Conservation (phyloP, 2,113 vertebrate genomes). For the Neotragus pygmaeus region DNA sequence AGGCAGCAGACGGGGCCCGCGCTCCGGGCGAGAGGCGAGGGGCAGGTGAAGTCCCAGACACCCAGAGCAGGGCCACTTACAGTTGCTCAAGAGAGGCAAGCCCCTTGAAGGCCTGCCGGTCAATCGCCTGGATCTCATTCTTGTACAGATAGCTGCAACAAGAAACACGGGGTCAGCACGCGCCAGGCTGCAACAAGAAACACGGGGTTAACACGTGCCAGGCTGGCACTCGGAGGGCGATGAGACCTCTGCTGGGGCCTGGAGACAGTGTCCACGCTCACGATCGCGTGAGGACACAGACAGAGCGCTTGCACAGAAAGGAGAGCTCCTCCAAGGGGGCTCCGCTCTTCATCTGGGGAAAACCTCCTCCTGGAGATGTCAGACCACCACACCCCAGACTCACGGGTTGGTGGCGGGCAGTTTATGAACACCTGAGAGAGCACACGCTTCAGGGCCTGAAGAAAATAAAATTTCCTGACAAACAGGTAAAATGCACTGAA, state of each 20-base stretch:
- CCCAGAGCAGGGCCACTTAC: constrained; percentile 91
- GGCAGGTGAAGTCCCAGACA: constrained; percentile 47
- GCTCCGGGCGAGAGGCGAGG: constrained; percentile 68
- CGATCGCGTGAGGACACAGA: constrained; percentile 32
- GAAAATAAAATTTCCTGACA: background rate
- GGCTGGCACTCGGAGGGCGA: constrained; percentile 55
- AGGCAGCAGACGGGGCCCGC: constrained; percentile 34
- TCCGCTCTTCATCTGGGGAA: background rate
- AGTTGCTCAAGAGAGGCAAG: constrained; percentile 99
- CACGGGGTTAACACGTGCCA: constrained; percentile 89
- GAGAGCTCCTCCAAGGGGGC: background rate
- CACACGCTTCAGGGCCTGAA: background rate
- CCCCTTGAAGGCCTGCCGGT: constrained; percentile 99
- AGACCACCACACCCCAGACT: fast-evolving
- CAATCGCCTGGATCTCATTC: constrained; percentile 99
- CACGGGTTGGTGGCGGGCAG: background rate
- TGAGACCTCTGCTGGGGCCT: constrained; percentile 65
- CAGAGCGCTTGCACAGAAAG: background rate
- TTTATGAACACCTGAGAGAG: background rate
- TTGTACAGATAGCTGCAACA: constrained; percentile 99
- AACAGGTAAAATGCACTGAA: background rate
- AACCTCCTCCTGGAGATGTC: background rate
- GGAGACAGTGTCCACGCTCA: constrained; percentile 67
- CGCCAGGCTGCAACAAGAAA: constrained; percentile 93
- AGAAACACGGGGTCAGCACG: constrained; percentile 95